A percentile compares a stretch with the other conserved stretches of the same genome.
These are phyloP conservation scores for Herpailurus yagouaroundi DNA, from an alignment of 2,113 vertebrate species.

Conservation along the genomic window DNA sequence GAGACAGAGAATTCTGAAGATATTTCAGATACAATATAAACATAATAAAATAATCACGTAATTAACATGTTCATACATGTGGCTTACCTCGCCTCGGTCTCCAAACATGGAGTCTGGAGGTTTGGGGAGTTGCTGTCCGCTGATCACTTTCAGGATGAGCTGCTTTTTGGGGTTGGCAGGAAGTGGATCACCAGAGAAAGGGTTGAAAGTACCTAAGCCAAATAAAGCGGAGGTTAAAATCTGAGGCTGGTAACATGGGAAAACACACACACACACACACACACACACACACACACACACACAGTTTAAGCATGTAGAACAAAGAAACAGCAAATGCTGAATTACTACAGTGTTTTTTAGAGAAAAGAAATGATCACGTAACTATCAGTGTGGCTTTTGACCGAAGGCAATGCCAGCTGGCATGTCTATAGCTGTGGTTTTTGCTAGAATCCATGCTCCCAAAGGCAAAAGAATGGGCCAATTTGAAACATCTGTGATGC, in stretches of 20 bases:
- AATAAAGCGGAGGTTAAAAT: neutral
- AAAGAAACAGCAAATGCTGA: neutral
- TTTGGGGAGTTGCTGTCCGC: conserved; percentile 98
- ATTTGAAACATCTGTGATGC: neutral
- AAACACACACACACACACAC: neutral
- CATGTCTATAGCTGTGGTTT: neutral
- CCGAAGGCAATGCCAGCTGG: neutral
- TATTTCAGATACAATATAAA: neutral
- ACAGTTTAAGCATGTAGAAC: neutral
- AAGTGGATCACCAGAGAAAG: conserved; percentile 94
- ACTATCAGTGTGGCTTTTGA: neutral
- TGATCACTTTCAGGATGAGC: conserved; percentile 97
- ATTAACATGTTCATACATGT: neutral
- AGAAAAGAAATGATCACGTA: neutral
- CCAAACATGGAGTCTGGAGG: conserved; percentile 98
- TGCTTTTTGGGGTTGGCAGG: conserved; percentile 98
- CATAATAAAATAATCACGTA: neutral
- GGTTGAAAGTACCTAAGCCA: conserved; percentile 94
- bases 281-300: neutral
- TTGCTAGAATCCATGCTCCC: neutral
- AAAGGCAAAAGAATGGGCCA: neutral
- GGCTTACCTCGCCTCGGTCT: conserved; percentile 95
- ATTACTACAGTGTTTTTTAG: neutral
- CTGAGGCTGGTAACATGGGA: neutral
- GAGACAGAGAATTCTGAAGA: neutral